These are phyloP conservation scores for Leiothrix lutea DNA, from an alignment of 2,113 vertebrate genomes.

Conservation along the genomic window DNA sequence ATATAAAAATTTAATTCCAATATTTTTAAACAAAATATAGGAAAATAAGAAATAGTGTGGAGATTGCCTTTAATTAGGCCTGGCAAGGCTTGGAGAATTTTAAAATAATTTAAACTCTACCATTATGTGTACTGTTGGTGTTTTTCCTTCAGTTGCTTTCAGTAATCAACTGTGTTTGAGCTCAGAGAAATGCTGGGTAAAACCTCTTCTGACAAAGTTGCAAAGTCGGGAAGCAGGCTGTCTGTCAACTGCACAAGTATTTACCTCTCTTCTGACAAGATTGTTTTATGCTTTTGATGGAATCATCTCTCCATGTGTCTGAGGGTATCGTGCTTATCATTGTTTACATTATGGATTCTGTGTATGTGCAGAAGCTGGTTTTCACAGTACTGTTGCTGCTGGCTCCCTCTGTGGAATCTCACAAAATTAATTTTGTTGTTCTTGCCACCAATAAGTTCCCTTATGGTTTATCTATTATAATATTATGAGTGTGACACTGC, in stretches of 20 bases:
- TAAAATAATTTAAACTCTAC: neutral
- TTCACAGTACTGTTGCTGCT: neutral
- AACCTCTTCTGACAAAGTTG: neutral
- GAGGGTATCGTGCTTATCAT: neutral
- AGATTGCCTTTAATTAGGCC: neutral
- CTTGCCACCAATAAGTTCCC: neutral
- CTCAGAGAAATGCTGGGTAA: neutral
- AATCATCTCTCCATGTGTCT: neutral
- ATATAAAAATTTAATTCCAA: neutral
- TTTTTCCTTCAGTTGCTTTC: neutral
- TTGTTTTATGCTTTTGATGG: neutral
- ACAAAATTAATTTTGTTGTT: neutral
- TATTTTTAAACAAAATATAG: neutral
- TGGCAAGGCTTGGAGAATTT: neutral
- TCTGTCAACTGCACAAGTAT: slow-evolving; percentile 1
- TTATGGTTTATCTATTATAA: neutral
- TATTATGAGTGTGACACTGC: neutral
- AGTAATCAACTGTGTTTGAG: neutral
- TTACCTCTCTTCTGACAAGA: neutral
- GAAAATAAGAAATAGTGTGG: neutral
- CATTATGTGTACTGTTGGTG: neutral
- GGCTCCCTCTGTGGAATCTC: neutral
- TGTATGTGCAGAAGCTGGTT: neutral
- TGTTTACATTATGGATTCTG: neutral
- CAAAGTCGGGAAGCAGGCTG: neutral